Conservation (phyloP, 2,113 vertebrate species). For the Galeopterus variegatus region DNA sequence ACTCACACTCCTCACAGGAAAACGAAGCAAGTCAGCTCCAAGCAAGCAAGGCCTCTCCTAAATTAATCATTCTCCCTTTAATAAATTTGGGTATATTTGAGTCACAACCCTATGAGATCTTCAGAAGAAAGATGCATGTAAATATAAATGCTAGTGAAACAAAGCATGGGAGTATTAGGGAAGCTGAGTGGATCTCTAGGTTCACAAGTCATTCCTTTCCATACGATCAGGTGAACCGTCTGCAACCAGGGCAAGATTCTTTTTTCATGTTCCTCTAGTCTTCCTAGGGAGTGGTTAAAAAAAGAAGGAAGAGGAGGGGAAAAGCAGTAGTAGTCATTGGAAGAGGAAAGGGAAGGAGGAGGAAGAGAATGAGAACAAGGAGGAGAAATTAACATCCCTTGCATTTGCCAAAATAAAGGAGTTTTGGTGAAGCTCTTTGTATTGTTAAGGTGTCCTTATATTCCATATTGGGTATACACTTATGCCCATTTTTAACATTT, state of each 20-base stretch:
- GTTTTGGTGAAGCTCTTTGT: neutral
- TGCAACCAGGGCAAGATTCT: neutral
- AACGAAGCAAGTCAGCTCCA: conserved; percentile 47
- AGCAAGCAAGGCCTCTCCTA: neutral
- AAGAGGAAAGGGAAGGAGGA: neutral
- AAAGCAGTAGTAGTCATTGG: neutral
- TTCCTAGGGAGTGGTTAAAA: neutral
- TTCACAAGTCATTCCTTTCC: neutral
- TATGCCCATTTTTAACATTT: neutral
- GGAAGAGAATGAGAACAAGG: neutral
- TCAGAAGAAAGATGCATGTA: neutral
- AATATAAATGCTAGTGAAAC: neutral
- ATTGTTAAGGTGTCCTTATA: neutral
- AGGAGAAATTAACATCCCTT: neutral
- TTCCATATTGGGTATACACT: neutral
- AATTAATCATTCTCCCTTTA: conserved; percentile 57
- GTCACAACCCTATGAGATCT: conserved; percentile 55
- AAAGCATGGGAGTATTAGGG: neutral
- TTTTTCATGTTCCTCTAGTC: neutral
- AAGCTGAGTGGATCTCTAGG: neutral
- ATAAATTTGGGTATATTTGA: conserved; percentile 39
- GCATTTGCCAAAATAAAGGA: neutral
- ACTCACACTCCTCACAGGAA: conserved; percentile 6
- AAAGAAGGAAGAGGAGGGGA: neutral
- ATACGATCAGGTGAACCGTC: neutral